Conservation (phyloP, 2,888 invertebrate genomes). For the Heliconius erato region DNA sequence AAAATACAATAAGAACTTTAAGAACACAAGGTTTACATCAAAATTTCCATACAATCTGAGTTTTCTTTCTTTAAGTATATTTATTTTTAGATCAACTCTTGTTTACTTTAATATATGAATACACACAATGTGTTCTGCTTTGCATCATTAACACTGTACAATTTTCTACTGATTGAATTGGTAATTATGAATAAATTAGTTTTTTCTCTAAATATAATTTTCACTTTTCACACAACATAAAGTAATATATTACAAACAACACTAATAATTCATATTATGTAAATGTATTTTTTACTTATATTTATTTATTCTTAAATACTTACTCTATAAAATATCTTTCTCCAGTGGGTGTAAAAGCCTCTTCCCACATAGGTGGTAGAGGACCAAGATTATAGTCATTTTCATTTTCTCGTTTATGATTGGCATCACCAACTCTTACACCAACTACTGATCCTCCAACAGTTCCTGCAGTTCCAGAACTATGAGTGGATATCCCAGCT, state of each 20-base stretch:
- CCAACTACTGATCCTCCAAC: slow-evolving; percentile 82
- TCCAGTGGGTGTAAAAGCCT: slow-evolving; percentile 98
- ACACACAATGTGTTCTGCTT: slow-evolving; percentile 49
- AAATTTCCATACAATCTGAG: background rate
- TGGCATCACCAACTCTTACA: slow-evolving; percentile 75
- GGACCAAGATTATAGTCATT: slow-evolving; percentile 94
- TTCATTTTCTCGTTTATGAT: slow-evolving; percentile 84
- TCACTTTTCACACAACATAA: slow-evolving; percentile 27
- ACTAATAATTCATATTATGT: slow-evolving; percentile 19
- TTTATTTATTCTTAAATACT: slow-evolving; percentile 68
- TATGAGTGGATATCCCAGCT: slow-evolving; percentile 82
- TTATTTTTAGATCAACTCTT: slow-evolving; percentile 51
- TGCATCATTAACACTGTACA: slow-evolving; percentile 45
- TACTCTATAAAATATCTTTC: slow-evolving; percentile 99
- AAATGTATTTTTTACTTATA: slow-evolving; percentile 12
- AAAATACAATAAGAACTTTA: background rate
- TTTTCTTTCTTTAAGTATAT: slow-evolving; percentile 43
- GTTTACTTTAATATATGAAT: slow-evolving; percentile 53
- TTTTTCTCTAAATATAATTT: slow-evolving; percentile 27
- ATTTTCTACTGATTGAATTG: slow-evolving; percentile 56
- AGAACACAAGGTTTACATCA: background rate
- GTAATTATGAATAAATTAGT: slow-evolving; percentile 43
- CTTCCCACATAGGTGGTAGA: slow-evolving; percentile 98
- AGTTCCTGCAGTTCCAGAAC: slow-evolving; percentile 81
- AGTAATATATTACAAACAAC: slow-evolving; percentile 15